Evolutionary conservation across 30 jellyfish, hydroid and myxozoan species (phyloP).

Genomic region (Pseudorhiza aurosa): DNA sequence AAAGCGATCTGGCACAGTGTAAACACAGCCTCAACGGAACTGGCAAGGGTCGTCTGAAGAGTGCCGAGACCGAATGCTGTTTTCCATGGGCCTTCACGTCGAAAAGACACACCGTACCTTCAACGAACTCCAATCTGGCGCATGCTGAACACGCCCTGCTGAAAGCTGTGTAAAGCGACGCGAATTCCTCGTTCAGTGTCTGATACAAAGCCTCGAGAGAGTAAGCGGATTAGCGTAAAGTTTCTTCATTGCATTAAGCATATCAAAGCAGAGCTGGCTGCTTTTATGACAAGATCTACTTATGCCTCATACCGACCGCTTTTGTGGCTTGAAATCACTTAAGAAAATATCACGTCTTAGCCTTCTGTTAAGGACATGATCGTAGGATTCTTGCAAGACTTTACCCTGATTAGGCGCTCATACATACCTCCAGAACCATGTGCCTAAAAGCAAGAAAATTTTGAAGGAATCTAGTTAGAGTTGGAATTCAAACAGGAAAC

Average conservation of each 20-base stretch:
- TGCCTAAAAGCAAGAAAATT: too few relatives aligned
- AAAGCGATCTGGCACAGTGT: too few relatives aligned
- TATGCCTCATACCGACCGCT: slow-evolving; percentile 1
- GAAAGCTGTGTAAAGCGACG: not conserved
- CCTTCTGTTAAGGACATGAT: not conserved
- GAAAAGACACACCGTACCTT: too few relatives aligned
- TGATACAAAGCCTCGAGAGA: not conserved
- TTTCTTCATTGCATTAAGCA: not conserved
- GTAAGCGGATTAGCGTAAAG: not conserved
- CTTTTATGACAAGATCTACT: slow-evolving; percentile 1
- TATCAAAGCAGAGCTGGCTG: not conserved
- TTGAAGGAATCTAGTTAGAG: too few relatives aligned
- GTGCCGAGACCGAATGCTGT: too few relatives aligned
- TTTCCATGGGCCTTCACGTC: too few relatives aligned
- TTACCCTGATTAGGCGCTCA: not conserved
- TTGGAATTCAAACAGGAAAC: too few relatives aligned
- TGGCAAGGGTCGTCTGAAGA: too few relatives aligned
- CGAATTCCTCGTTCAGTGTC: not conserved
- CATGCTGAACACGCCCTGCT: too few relatives aligned
- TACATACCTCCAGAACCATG: too few relatives aligned
- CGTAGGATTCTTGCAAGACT: not conserved
- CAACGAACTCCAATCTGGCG: too few relatives aligned
- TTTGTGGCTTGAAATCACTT: not conserved
- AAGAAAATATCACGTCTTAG: not conserved
- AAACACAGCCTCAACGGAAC: too few relatives aligned